Evolutionary conservation across 2,113 vertebrate genomes (phyloP).

Genomic region (Sander vitreus): DNA sequence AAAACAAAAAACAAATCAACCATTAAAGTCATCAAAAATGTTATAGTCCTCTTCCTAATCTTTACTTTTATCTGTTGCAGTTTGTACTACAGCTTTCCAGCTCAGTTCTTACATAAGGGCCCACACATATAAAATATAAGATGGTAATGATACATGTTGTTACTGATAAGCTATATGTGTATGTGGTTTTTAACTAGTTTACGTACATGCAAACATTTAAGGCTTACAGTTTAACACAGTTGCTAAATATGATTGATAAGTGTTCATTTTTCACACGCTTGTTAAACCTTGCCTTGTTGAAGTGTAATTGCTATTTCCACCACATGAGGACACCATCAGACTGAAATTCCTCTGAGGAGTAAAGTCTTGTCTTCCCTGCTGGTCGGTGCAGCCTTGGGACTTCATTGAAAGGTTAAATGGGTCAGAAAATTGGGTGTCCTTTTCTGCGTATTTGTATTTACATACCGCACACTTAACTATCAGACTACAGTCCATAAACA

Average conservation of each 20-base stretch:
- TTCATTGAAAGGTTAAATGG: conserved; percentile 48
- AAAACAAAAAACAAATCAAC: not conserved
- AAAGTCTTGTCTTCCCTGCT: not conserved
- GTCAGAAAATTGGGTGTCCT: conserved; percentile 44
- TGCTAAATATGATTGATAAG: not conserved
- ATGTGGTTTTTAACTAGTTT: not conserved
- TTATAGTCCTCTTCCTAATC: not conserved
- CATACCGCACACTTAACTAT: conserved; percentile 17
- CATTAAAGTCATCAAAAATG: not conserved
- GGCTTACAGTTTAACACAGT: not conserved
- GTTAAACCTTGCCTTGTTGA: not conserved
- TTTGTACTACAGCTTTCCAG: not conserved
- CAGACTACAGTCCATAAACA: conserved; percentile 54
- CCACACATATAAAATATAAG: no score
- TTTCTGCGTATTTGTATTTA: conserved; percentile 34
- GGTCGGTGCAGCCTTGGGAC: not conserved
- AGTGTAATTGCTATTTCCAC: conserved; percentile 18
- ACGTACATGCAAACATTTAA: not conserved
- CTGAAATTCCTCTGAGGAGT: not conserved
- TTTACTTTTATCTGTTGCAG: not conserved
- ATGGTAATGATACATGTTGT: not conserved
- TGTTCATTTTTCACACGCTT: not conserved
- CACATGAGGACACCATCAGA: conserved; percentile 56
- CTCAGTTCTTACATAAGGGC: not conserved
- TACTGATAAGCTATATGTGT: not conserved